Evolutionary conservation across 1,140 invertebrate species (phyloP), one percentile per base, ranked within the genome.

Genomic region (Calephelis virginiensis): DNA sequence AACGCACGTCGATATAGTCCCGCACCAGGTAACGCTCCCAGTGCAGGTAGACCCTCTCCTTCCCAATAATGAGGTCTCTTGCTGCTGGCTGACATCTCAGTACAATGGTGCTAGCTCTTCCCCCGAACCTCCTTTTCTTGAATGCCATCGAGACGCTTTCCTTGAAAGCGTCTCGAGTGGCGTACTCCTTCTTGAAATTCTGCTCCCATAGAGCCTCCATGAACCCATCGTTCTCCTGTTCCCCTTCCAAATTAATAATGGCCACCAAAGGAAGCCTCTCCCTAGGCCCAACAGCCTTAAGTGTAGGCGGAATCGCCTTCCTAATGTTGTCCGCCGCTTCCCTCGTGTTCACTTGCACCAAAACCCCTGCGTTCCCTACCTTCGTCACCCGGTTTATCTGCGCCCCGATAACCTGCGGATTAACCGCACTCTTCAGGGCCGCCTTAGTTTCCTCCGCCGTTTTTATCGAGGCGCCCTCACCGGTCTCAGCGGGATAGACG

Each of bases 291-390:
- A 28, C 28, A 1, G 49, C 61, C 13, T 48, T 37, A 5, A 62
- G 47, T 12, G n/a, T 38, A 6, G 40, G 12, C 0, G 65, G 65
- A 0, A 60, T 47, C 7, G 65, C 65, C 12, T 12, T n/a, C 47
- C 48, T 67, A 4, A 67, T 8, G 12, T 38, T 61, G 0, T 38
- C 43, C 4, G 65, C 65, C 1, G 14, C 65, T 17, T 61, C 46
- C 37, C 6, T 37, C 1, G 14, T 48, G 0, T 14, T 38, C 0
- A 56, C 46, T 45, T 40, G 45, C 40, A 67, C 56, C 2, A 67
- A 6, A 4, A 67, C 59, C 1, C 65, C 59, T 0, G 65, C 65
- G 13, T 67, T 67, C 28, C 56, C 65, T 11, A 67, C 28, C 11
- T 67, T 67, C 9, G 17, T 37, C 2, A 67, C 17, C 5, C 14